These are phyloP conservation scores for Rhadinocentrus ornatus DNA, from an alignment of 2,797 vertebrate species.

Conservation along the genomic window DNA sequence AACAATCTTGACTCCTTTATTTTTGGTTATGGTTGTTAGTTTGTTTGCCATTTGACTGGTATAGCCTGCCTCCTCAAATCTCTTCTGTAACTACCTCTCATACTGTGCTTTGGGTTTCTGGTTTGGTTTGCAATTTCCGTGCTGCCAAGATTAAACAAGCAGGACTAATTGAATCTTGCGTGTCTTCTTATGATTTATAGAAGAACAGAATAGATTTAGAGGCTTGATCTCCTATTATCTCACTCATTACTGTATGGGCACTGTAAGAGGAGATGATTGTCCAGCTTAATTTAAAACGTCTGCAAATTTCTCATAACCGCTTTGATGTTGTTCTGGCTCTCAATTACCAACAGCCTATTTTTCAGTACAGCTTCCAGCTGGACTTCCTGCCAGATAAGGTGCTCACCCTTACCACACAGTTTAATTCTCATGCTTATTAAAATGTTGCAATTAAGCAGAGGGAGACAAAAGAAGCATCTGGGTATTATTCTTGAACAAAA, in stretches of 20 bases:
- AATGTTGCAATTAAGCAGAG: constrained; percentile 15
- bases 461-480: background rate
- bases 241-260: constrained; percentile 67
- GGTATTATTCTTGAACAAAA: background rate
- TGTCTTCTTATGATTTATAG: constrained; percentile 73
- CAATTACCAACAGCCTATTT: constrained; percentile 30
- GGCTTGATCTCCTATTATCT: constrained; percentile 70
- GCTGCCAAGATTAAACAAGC: constrained; percentile 66
- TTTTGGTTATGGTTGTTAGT: constrained; percentile 55
- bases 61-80: constrained; percentile 49
- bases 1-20: constrained; percentile 55
- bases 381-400: constrained; percentile 47
- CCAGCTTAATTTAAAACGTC: constrained; percentile 67
- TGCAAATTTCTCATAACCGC: constrained; percentile 60
- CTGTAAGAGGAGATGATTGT: constrained; percentile 70
- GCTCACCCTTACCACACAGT: constrained; percentile 43
- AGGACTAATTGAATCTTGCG: constrained; percentile 74
- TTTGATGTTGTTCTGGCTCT: constrained; percentile 55
- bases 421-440: constrained; percentile 51
- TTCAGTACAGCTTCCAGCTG: constrained; percentile 45
- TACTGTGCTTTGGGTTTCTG: constrained; percentile 47
- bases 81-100: constrained; percentile 60
- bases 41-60: constrained; percentile 58
- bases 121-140: constrained; percentile 63
- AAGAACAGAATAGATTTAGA: constrained; percentile 59